Evolutionary conservation across 2,797 vertebrate species (phyloP).

Genomic region (Pangasius macronema): DNA sequence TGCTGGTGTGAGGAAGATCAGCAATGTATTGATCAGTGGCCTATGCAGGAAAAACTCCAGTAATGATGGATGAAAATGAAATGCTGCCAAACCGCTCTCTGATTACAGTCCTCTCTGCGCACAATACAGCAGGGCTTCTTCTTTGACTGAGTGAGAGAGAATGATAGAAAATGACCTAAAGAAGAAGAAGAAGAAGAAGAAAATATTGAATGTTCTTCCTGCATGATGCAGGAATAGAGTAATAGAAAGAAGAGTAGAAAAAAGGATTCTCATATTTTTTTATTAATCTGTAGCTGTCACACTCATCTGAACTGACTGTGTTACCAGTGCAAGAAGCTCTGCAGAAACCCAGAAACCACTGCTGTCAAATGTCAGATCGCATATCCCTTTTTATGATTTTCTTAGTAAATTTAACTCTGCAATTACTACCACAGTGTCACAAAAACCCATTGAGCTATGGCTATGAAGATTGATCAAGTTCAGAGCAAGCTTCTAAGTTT

Average conservation of each 20-base stretch:
- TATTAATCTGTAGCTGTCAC: neutral
- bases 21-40: constrained; percentile 46
- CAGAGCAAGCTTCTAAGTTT: neutral
- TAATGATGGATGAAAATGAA: constrained; percentile 49
- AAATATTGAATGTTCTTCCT: neutral
- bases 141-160: neutral
- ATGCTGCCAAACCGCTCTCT: constrained; percentile 30
- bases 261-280: neutral
- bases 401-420: neutral
- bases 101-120: constrained; percentile 28
- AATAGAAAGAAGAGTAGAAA: neutral
- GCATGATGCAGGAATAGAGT: neutral
- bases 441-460: neutral
- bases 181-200: neutral
- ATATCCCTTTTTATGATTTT: neutral
- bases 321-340: neutral
- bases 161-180: neutral
- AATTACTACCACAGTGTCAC: neutral
- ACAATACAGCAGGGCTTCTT: constrained; percentile 4
- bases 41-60: constrained; percentile 5
- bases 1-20: constrained; percentile 38
- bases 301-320: neutral
- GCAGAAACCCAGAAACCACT: neutral
- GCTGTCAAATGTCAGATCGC: neutral
- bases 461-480: neutral